Base-by-base conservation (phyloP, 92 coral and sea anemone genomes). In the Epizoanthus scotinus region DNA sequence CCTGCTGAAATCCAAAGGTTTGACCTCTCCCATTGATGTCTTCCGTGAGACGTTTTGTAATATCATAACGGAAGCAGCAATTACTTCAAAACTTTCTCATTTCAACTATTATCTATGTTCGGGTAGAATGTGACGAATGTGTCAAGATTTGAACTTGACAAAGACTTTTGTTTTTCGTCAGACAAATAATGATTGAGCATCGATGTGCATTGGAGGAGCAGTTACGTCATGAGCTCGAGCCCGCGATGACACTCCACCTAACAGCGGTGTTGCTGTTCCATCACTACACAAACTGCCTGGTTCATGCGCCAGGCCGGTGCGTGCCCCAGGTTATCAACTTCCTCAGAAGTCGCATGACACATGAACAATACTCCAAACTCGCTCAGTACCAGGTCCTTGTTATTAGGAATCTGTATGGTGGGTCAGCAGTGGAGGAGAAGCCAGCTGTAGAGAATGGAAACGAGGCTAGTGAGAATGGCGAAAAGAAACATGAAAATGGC, bases 271-370 rank as follows among this genome's bases (percentile, higher is more conserved):
- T 95, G 71, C 81, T 95, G 21, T 95, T 93, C 82, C 98, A 95
- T 55, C 99, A 91, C 63, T 87, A 90, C 89, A 89, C 98, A 57
- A 81, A 89, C 78, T 88, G 96, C 81, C 89, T 94, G 87, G 54
- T 95, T 60, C 99, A 95, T 77, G 98, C 98, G 18, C 99, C 99
- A 1, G 99, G 99, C 29, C 94, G 97, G 44, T 95, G 99, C 71
- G 98, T 95, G 78, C 99, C 99, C 57, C 99, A 93, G 26, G 82
- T 95, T 69, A 91, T 95, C 77, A 79, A 87, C 59, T 91, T 69
- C 79, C 93, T 95, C 25, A 83, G 82, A 28, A 78, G 73, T 24
- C 86, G 87, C 62, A 58, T 95, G 88, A 67, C 94, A 6, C 84
- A 91, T 17, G 99, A 93, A 69, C 91, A 93, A 17, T 87, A 89